Conservation (phyloP, 2,888 invertebrate genomes). For the Ectemnius lituratus region DNA sequence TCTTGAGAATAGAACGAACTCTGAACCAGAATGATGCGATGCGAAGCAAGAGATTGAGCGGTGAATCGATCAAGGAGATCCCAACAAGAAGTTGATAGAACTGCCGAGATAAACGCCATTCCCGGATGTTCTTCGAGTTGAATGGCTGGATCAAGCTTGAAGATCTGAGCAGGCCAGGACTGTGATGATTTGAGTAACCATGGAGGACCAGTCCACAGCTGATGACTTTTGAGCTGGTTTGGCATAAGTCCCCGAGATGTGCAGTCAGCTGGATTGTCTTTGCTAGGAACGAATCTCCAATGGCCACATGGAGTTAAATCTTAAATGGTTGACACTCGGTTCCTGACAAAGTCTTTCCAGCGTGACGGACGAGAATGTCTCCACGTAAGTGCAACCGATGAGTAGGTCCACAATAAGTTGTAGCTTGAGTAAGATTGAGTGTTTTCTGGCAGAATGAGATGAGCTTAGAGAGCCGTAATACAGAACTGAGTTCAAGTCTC, state of each 20-base stretch:
- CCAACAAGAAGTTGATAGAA: not conserved
- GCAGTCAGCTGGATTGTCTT: conserved; percentile 41
- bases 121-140: conserved; percentile 1
- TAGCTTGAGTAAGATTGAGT: not conserved
- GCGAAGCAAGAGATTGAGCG: not conserved
- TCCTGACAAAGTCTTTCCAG: conserved; percentile 15
- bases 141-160: too few relatives aligned
- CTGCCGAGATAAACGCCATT: not conserved
- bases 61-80: not conserved
- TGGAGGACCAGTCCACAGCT: not conserved
- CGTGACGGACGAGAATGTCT: not conserved
- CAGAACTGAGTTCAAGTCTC: not conserved
- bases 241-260: conserved; percentile 16
- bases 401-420: conserved; percentile 10
- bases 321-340: conserved; percentile 6
- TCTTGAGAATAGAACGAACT: not conserved
- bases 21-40: not conserved
- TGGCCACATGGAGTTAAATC: conserved; percentile 7
- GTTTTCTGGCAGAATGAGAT: not conserved
- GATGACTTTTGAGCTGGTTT: not conserved
- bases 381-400: not conserved
- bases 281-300: conserved; percentile 41
- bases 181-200: not conserved
- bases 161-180: not conserved
- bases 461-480: not conserved